Conservation (phyloP, 2,797 vertebrate genomes). For the Scarus forsteni region DNA sequence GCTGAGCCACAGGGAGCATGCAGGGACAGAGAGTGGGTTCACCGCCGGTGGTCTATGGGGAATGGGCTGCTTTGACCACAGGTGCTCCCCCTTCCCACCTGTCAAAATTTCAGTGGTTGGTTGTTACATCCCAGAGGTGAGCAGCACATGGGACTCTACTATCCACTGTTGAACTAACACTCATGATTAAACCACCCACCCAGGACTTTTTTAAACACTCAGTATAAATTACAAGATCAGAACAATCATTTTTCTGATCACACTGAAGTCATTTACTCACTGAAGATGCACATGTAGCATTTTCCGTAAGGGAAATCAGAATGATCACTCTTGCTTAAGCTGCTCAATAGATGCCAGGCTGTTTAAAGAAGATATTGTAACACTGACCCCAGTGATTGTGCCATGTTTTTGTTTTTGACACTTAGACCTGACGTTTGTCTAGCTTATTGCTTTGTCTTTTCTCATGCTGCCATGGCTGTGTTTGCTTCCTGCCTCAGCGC, state of each 20-base stretch:
- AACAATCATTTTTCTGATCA: neutral
- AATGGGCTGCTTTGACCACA: slow-evolving; percentile 56
- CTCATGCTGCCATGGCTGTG: too few relatives aligned
- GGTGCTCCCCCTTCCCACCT: slow-evolving; percentile 59
- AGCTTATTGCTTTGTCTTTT: too few relatives aligned
- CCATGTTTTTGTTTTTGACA: neutral
- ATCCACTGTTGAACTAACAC: slow-evolving; percentile 5
- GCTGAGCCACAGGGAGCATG: slow-evolving; percentile 68
- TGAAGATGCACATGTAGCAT: too few relatives aligned
- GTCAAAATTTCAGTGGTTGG: slow-evolving; percentile 48
- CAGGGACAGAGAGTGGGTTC: slow-evolving; percentile 53
- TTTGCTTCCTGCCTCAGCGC: too few relatives aligned
- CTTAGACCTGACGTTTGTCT: neutral
- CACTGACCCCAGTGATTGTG: neutral
- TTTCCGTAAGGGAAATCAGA: too few relatives aligned
- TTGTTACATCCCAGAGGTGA: slow-evolving; percentile 39
- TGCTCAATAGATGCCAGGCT: neutral
- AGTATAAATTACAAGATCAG: neutral
- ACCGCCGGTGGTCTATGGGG: slow-evolving; percentile 52
- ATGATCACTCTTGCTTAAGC: neutral
- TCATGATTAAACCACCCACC: neutral
- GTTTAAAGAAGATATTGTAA: neutral
- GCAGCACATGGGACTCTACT: slow-evolving; percentile 28
- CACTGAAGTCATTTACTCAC: neutral
- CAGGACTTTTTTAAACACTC: too few relatives aligned